Evolutionary conservation across 37 sponge, comb jelly and placozoan genomes (phyloP).

Genomic region (Oscarella lobularis): DNA sequence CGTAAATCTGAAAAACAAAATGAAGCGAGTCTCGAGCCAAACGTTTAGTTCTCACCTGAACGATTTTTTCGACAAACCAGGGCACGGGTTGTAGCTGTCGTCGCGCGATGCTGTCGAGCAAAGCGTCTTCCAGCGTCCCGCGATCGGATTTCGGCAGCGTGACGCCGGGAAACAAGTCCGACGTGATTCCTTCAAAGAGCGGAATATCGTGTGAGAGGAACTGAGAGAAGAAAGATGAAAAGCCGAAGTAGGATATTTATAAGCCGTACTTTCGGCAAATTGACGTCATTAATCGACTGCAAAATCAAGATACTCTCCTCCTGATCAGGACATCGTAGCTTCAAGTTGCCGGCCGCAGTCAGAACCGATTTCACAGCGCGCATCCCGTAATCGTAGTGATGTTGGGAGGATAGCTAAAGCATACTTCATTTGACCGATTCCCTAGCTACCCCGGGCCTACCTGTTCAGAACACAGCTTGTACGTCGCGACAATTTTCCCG

Average conservation of each 20-base stretch:
- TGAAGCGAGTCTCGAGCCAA: too few species aligned
- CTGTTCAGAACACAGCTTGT: slow-evolving; percentile 24
- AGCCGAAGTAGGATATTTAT: background rate
- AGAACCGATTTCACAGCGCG: slow-evolving; percentile 11
- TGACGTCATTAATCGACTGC: slow-evolving; percentile 1
- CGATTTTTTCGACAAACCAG: slow-evolving; percentile 97
- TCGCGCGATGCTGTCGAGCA: slow-evolving; percentile 64
- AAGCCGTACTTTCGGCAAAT: slow-evolving; percentile 31
- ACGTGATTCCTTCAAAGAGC: slow-evolving; percentile 83
- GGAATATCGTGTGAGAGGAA: slow-evolving; percentile 52
- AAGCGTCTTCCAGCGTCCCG: slow-evolving; percentile 48
- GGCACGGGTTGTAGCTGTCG: slow-evolving; percentile 72
- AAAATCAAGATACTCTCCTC: slow-evolving; percentile 8
- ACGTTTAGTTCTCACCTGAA: too few species aligned
- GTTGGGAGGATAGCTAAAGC: slow-evolving; percentile 7
- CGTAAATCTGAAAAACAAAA: slow-evolving; percentile 96
- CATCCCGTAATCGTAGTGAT: slow-evolving; percentile 22
- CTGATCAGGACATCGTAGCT: background rate
- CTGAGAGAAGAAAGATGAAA: background rate
- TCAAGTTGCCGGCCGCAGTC: slow-evolving; percentile 8
- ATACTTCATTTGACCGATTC: background rate
- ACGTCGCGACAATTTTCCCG: slow-evolving; percentile 20
- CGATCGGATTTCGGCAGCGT: slow-evolving; percentile 76
- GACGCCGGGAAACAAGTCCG: slow-evolving; percentile 88
- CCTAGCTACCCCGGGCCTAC: too few species aligned